Percentiles rank a stretch among this genome's conserved stretches.
phyloP scores from a whole-genome alignment of 2,113 vertebrate genomes.

The Siphamia tubifer region DNA sequence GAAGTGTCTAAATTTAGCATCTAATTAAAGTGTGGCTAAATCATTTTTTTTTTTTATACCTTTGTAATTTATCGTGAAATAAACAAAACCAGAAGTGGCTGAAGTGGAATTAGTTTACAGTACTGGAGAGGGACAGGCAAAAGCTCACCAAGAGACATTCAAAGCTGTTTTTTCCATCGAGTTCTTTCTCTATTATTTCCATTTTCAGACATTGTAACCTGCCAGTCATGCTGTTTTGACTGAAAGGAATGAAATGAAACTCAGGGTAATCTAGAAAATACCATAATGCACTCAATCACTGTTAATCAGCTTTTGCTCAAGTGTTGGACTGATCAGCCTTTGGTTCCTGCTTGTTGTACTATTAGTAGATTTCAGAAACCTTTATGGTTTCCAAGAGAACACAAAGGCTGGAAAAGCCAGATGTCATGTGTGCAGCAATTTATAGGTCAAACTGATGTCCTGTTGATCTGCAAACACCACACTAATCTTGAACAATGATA shows the following conservation, averaged over 20 bases:
- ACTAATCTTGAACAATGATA: conserved; percentile 33
- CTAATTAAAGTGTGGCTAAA: conserved; percentile 51
- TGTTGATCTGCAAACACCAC: background rate
- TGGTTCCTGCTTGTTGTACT: background rate
- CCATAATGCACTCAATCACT: conserved; percentile 16
- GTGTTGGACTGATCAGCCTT: conserved; percentile 1
- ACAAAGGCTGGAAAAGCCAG: conserved; percentile 23
- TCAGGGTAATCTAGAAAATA: conserved; percentile 53
- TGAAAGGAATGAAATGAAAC: conserved; percentile 46
- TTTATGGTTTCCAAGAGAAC: conserved; percentile 45
- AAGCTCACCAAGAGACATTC: background rate
- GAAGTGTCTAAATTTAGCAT: conserved; percentile 53
- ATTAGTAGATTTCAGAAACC: conserved; percentile 51
- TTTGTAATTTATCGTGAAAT: conserved; percentile 37
- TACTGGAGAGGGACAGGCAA: background rate
- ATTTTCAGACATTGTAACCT: background rate
- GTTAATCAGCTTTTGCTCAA: conserved; percentile 10
- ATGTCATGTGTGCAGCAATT: conserved; percentile 26
- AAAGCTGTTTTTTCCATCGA: conserved; percentile 11
- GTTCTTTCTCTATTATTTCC: background rate
- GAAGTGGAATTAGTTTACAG: conserved; percentile 38
- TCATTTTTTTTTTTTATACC: conserved; percentile 32
- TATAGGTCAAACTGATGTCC: conserved; percentile 20
- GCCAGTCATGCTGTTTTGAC: conserved; percentile 33
- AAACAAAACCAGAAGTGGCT: conserved; percentile 37